Percentiles rank a stretch among this genome's conserved stretches.
These are phyloP conservation scores for Triplophysa bombifrons DNA, from an alignment of 2,797 vertebrate genomes.

Conservation along the genomic window DNA sequence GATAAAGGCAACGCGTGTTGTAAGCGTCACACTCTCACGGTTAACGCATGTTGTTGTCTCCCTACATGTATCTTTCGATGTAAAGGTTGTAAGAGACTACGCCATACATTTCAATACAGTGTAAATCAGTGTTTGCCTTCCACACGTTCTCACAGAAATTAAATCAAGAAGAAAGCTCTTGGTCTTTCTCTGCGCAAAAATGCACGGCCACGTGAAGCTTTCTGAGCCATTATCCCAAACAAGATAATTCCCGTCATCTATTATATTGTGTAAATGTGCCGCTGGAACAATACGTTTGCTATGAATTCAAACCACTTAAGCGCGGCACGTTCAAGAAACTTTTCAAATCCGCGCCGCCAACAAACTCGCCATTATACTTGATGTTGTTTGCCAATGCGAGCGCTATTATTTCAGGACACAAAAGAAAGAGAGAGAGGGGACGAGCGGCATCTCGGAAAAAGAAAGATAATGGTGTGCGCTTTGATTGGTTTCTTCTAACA, in stretches of 20 bases:
- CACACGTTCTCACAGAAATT: background rate
- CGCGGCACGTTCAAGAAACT: slow-evolving; percentile 43
- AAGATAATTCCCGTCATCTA: slow-evolving; percentile 51
- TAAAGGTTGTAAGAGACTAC: slow-evolving; percentile 1
- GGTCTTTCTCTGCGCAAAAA: slow-evolving; percentile 25
- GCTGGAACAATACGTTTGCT: slow-evolving; percentile 50
- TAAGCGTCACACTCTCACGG: background rate
- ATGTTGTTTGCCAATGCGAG: slow-evolving; percentile 50
- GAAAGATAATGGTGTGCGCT: slow-evolving; percentile 60
- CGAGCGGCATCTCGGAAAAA: slow-evolving; percentile 38
- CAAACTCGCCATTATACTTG: slow-evolving; percentile 50
- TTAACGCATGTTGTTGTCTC: slow-evolving; percentile 20
- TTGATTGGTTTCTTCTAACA: slow-evolving; percentile 61
- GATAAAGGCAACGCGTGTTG: background rate
- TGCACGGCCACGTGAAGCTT: slow-evolving; percentile 21
- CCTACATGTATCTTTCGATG: slow-evolving; percentile 1
- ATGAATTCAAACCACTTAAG: slow-evolving; percentile 50
- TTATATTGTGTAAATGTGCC: slow-evolving; percentile 50
- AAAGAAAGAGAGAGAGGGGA: slow-evolving; percentile 44
- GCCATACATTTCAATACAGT: background rate
- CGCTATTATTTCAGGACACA: slow-evolving; percentile 54
- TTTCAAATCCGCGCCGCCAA: slow-evolving; percentile 45
- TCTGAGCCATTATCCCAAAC: slow-evolving; percentile 43
- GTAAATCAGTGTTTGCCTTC: background rate
- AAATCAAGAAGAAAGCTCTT: slow-evolving; percentile 35